Conservation (phyloP, 2,113 vertebrate genomes). For the Datnioides undecimradiatus region DNA sequence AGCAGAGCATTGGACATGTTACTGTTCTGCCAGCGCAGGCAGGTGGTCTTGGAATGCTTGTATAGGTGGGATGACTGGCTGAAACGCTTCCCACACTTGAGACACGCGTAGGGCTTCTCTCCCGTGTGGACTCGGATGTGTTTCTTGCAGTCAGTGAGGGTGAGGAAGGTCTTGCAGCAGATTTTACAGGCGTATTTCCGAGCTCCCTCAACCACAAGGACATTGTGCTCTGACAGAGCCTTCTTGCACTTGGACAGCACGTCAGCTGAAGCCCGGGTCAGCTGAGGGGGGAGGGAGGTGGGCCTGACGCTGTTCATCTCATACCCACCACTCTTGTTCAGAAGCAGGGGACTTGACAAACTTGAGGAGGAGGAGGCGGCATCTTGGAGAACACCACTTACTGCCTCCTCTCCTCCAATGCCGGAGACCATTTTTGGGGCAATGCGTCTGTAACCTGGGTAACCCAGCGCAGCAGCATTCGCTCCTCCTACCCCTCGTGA, state of each 20-base stretch:
- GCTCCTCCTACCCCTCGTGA: constrained; percentile 83
- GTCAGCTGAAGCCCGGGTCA: constrained; percentile 95
- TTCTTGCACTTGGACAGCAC: constrained; percentile 98
- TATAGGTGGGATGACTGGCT: constrained; percentile 98
- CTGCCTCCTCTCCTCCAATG: constrained; percentile 85
- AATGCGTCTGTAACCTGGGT: constrained; percentile 93
- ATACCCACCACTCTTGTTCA: constrained; percentile 83
- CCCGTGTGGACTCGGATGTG: constrained; percentile 98
- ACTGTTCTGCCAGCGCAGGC: constrained; percentile 96
- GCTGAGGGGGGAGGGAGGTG: constrained; percentile 85
- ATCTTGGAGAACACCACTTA: constrained; percentile 86
- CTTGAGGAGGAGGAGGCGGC: constrained; percentile 80
- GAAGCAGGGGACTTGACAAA: constrained; percentile 83
- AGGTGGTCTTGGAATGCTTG: constrained; percentile 98
- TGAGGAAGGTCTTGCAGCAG: constrained; percentile 98
- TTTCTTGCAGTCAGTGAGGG: constrained; percentile 98
- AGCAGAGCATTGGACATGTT: constrained; percentile 92
- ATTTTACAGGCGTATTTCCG: constrained; percentile 98
- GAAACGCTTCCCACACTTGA: constrained; percentile 98
- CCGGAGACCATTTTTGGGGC: constrained; percentile 89
- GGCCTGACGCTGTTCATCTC: constrained; percentile 82
- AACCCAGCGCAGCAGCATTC: constrained; percentile 65
- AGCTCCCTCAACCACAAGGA: constrained; percentile 95
- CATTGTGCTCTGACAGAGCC: constrained; percentile 97
- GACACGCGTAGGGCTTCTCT: constrained; percentile 95